A percentile compares a stretch with the other conserved stretches of the same genome.
Conservation (phyloP, 2,888 invertebrate species). For the Eupelmus urozonus region DNA sequence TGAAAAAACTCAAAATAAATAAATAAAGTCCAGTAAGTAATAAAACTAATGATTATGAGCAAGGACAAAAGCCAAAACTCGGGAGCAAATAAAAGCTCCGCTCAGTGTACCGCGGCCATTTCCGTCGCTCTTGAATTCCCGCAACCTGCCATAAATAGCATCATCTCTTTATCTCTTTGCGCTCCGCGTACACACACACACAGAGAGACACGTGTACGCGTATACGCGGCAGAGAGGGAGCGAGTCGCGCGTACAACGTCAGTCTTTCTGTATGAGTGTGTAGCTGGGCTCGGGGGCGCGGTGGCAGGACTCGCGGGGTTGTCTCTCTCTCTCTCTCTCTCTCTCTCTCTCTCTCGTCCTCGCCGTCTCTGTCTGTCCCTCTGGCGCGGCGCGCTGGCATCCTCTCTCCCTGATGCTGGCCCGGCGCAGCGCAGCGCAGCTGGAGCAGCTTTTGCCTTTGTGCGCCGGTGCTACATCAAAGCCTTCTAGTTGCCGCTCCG, state of each 20-base stretch:
- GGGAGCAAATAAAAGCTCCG: too few species aligned
- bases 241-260: too few species aligned
- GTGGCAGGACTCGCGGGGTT: not conserved
- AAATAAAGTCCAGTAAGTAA: too few species aligned
- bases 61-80: too few species aligned
- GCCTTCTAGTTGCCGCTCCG: slow-evolving; percentile 75
- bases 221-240: too few species aligned
- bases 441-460: slow-evolving; percentile 70
- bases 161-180: slow-evolving; percentile 6
- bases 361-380: slow-evolving; percentile 57
- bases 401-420: slow-evolving; percentile 28
- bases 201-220: too few species aligned
- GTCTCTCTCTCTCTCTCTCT: slow-evolving; percentile 44
- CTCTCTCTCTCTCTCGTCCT: slow-evolving; percentile 53
- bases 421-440: not conserved
- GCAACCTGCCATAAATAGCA: slow-evolving; percentile 11
- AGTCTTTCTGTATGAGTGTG: too few species aligned
- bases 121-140: too few species aligned
- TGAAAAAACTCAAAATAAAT: too few species aligned
- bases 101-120: too few species aligned
- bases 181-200: not conserved
- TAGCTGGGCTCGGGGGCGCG: not conserved
- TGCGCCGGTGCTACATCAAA: slow-evolving; percentile 76
- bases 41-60: too few species aligned
- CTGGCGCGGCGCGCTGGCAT: not conserved